Evolutionary conservation across 2,113 vertebrate genomes (phyloP), one percentile per base, ranked within the genome.

Genomic region (Leptodactylus fuscus): DNA sequence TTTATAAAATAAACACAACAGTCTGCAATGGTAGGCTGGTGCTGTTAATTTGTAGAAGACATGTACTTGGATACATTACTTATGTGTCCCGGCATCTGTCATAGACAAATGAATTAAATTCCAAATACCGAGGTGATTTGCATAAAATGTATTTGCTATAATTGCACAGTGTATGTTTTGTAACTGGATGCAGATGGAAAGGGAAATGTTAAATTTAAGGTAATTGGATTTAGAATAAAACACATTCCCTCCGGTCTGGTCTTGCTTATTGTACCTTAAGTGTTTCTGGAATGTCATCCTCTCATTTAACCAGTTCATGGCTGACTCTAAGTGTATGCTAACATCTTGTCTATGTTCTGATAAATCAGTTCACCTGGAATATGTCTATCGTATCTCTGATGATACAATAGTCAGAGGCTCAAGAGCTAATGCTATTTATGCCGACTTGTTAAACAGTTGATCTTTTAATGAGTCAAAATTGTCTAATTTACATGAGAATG

Each of bases 171-270:
- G 83, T 79, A 70, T 53, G 55, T 71, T 20, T 70, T 85, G 75
- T 46, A 70, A 79, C 29, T 69, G 38, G 75, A 85, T 70, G 75
- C 60, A 76, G 83, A 69, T 32, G 60, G 62, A 67, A 76, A 62
- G 60, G 7, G 75, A 85, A 85, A 79, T 78, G 75, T 78, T 78
- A 70, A 44, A 79, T 79, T 79, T 79, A 79, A 32, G 7, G 55
- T 83, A 79, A 85, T 85, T 85, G 83, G 58, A 70, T 85, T 79
- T 79, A 53, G 62, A 79, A 71, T 70, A 55, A 51, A 78, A 55
- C 62, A 20, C 44, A 71, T 85, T 78, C 34, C 71, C 71, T 62
- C 4, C 44, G 48, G 71, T 76, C 71, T 65, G 38, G 70, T 76
- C 82, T 65, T 83, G 53, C 55, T 74, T 83, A 36, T 58, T 75